Base-by-base conservation (phyloP, 2,888 invertebrate genomes). In the Drosophila ezoana region DNA sequence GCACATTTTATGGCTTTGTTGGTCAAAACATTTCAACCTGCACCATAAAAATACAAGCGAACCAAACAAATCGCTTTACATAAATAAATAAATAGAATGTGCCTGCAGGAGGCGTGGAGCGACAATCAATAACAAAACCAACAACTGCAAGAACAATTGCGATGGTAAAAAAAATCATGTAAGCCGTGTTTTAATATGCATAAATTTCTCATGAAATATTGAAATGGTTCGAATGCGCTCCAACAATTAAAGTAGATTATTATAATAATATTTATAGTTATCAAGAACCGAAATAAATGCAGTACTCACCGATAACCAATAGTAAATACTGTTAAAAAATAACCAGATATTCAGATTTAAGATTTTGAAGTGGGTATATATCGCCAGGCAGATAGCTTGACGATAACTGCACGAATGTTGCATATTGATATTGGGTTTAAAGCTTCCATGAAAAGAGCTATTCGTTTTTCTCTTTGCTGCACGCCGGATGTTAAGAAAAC, bases 1-100 rank as follows among this genome's bases (percentile, higher is more conserved):
- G 75, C 66, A 76, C 71, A 81, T 81, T 83, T 79, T 73, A 73
- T 76, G 65, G 69, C 62, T 70, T 86, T 76, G 60, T 63, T 65
- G 62, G 71, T 71, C 70, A 63, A 74, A 79, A 67, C 63, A 75
- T 71, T 75, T 69, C 56, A 73, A 78, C 74, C 78, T 72, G 76
- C 44, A 58, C 66, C 56, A 75, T 60, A 67, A 76, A 75, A 67
- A 68, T 68, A 66, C 60, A 67, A 66, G 48, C 43, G 43, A 43
- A 66, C 52, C 58, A 38, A 41, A 56, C 64, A 73, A 78, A 76
- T 78, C 64, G 60, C 51, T 76, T 61, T 66, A 65, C 52, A 75
- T 70, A 67, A 67, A 77, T 76, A 78, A 78, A 76, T 76, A 78
- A 77, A 75, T 58, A 65, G 56, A 74, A 38, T 13, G 48, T 11